These are phyloP conservation scores for Agrotis puta DNA, from an alignment of 2,888 invertebrate species.

Conservation along the genomic window DNA sequence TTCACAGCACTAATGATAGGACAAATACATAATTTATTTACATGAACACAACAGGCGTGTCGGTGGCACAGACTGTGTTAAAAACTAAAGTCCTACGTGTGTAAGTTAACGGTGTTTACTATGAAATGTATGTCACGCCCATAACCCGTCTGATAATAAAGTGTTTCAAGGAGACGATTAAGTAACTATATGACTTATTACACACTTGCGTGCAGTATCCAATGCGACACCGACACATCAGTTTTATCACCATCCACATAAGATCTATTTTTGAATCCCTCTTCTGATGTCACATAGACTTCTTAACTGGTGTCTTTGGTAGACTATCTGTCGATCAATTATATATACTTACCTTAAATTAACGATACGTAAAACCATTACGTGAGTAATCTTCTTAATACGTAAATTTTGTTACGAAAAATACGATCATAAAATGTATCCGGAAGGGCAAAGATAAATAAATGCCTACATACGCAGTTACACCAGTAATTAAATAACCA, in stretches of 20 bases:
- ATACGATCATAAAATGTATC: conserved; percentile 36
- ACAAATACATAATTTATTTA: conserved; percentile 49
- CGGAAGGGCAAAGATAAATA: conserved; percentile 64
- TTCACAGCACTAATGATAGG: conserved; percentile 44
- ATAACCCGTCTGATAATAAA: conserved; percentile 88
- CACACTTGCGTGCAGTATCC: conserved; percentile 65
- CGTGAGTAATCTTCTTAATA: conserved; percentile 38
- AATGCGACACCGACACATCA: conserved; percentile 61
- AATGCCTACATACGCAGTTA: conserved; percentile 63
- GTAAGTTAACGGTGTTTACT: conserved; percentile 79
- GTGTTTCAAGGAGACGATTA: conserved; percentile 88
- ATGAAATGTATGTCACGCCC: conserved; percentile 86
- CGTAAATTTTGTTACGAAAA: conserved; percentile 40
- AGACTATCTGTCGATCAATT: conserved; percentile 29
- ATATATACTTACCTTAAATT: conserved; percentile 14
- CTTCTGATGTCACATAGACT: conserved; percentile 15
- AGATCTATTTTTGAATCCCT: conserved; percentile 60
- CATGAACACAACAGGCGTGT: conserved; percentile 36
- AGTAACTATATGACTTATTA: conserved; percentile 81
- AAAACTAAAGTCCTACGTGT: conserved; percentile 65
- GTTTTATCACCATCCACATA: conserved; percentile 62
- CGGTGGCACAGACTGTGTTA: conserved; percentile 47
- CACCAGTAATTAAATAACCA: conserved; percentile 69
- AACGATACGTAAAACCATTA: conserved; percentile 32
- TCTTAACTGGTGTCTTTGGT: conserved; percentile 15